phyloP scores from a whole-genome alignment of 1,140 invertebrate genomes.

The Bombus ignitus region DNA sequence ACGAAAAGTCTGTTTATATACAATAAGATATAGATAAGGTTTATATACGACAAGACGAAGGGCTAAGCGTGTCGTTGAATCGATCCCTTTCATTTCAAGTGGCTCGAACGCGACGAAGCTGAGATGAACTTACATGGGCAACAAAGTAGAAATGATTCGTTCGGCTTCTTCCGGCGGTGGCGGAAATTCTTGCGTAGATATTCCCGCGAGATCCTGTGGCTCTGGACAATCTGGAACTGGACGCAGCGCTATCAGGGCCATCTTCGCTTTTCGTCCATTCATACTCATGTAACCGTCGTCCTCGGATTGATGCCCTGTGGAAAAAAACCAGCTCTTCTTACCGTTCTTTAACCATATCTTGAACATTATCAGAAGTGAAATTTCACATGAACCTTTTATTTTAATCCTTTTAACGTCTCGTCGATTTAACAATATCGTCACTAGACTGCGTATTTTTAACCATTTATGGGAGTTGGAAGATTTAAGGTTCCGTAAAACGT shows the following conservation, averaged over 20 bases:
- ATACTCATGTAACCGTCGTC: slow-evolving; percentile 95
- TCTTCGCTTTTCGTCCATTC: slow-evolving; percentile 90
- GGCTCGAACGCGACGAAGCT: no score
- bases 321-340: not conserved
- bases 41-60: no score
- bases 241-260: slow-evolving; percentile 86
- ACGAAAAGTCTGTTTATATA: no score
- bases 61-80: not conserved
- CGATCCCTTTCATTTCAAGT: no score
- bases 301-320: slow-evolving; percentile 89
- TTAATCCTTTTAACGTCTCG: not conserved
- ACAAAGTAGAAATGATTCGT: slow-evolving; percentile 88
- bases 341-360: no score
- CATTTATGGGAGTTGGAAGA: no score
- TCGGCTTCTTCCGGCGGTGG: slow-evolving; percentile 89
- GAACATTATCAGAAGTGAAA: not conserved
- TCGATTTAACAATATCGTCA: no score
- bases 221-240: slow-evolving; percentile 85
- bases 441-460: no score
- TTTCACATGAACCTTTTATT: not conserved
- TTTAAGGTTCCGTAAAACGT: not conserved
- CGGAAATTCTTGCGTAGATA: slow-evolving; percentile 84
- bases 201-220: slow-evolving; percentile 84
- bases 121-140: slow-evolving; percentile 85
- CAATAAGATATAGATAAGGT: no score